A percentile compares a stretch with the other conserved stretches of the same genome.
Conservation (phyloP, 2,888 invertebrate genomes). For the Lasioglossum calceatum region DNA sequence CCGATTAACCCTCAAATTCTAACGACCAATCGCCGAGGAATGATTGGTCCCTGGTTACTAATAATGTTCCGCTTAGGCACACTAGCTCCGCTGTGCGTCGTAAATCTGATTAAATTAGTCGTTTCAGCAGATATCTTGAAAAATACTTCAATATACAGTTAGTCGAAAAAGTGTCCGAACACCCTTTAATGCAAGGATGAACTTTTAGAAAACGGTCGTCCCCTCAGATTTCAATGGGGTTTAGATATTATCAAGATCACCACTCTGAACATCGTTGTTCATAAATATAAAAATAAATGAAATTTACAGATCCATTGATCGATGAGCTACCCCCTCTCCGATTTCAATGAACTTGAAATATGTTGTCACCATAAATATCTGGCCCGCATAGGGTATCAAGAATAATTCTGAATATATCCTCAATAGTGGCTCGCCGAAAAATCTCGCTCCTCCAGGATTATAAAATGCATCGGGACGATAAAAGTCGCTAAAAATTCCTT, state of each 20-base stretch:
- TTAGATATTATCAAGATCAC: no score
- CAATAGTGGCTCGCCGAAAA: not conserved
- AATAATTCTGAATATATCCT: not conserved
- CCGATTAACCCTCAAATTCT: slow-evolving; percentile 50
- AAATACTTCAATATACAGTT: not conserved
- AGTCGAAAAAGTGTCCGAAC: not conserved
- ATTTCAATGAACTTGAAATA: no score
- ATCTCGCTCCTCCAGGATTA: not conserved
- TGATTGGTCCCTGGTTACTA: slow-evolving; percentile 37
- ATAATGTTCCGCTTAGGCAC: slow-evolving; percentile 18
- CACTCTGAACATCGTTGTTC: no score
- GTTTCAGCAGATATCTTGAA: not conserved
- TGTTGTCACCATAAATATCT: not conserved
- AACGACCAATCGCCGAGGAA: slow-evolving; percentile 25
- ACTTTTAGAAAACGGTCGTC: no score
- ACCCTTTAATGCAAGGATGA: not conserved
- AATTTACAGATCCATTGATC: no score
- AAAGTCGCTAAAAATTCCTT: slow-evolving; percentile 28
- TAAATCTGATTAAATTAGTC: slow-evolving; percentile 13
- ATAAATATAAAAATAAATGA: no score
- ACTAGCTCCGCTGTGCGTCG: not conserved
- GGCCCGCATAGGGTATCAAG: not conserved
- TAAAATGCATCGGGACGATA: not conserved
- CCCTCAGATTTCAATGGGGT: no score
- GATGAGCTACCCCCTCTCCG: no score